Conservation (phyloP, 2,888 invertebrate genomes). For the Selenia dentaria region DNA sequence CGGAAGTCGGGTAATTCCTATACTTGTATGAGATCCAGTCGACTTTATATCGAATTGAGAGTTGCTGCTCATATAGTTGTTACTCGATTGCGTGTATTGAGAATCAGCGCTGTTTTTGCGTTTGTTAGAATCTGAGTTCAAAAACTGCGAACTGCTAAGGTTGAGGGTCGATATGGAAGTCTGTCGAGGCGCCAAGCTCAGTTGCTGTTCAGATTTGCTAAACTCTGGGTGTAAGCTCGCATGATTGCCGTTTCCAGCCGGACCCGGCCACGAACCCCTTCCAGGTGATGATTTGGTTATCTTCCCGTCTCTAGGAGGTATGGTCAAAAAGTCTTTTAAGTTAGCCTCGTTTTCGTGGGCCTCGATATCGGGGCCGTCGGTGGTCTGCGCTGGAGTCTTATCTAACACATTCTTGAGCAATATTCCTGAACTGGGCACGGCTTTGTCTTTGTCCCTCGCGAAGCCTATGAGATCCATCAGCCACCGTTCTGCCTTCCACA, state of each 20-base stretch:
- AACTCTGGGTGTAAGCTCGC: constrained; percentile 87
- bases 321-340: constrained; percentile 84
- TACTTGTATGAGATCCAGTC: constrained; percentile 67
- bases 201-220: constrained; percentile 93
- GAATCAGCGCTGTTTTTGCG: constrained; percentile 86
- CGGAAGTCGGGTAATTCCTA: constrained; percentile 83
- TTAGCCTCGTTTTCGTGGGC: constrained; percentile 76
- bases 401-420: constrained; percentile 72
- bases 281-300: constrained; percentile 91
- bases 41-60: constrained; percentile 76
- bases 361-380: constrained; percentile 61
- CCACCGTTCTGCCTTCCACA: constrained; percentile 98
- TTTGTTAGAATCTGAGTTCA: constrained; percentile 75
- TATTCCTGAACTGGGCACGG: constrained; percentile 73
- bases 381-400: constrained; percentile 54
- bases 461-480: constrained; percentile 97
- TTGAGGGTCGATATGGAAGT: constrained; percentile 79
- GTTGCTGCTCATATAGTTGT: constrained; percentile 69
- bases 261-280: constrained; percentile 94
- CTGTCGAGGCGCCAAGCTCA: constrained; percentile 82
- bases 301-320: constrained; percentile 89
- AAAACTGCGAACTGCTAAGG: constrained; percentile 80
- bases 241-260: constrained; percentile 85
- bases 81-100: constrained; percentile 82
- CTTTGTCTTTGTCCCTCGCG: constrained; percentile 90